Percentiles rank a stretch among this genome's conserved stretches.
Conservation (phyloP, 2,113 vertebrate species). For the Helogale parvula region DNA sequence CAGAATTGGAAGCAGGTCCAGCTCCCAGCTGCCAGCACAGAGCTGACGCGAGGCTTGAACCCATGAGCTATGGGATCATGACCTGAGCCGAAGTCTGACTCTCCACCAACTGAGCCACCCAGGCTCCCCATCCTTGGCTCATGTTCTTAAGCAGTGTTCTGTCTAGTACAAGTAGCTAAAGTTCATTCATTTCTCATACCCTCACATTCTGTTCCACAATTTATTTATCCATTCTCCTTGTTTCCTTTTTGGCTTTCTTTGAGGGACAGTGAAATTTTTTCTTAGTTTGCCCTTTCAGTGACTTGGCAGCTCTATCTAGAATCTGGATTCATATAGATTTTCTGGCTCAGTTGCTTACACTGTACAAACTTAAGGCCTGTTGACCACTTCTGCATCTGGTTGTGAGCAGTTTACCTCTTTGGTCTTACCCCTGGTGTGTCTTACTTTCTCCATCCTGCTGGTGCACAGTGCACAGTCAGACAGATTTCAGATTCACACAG, state of each 20-base stretch:
- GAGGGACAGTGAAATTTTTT: neutral
- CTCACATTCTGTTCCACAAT: neutral
- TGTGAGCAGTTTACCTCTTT: neutral
- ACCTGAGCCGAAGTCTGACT: too few species aligned
- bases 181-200: neutral
- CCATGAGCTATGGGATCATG: too few species aligned
- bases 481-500: neutral
- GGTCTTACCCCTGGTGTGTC: neutral
- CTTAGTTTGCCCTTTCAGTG: neutral
- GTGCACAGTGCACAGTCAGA: accelerated
- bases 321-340: neutral
- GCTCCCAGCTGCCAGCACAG: too few species aligned
- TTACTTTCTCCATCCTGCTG: accelerated
- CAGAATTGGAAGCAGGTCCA: too few species aligned
- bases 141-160: neutral
- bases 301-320: neutral
- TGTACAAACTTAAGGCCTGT: neutral
- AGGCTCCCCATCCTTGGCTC: neutral
- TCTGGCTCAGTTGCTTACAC: neutral
- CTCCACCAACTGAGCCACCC: too few species aligned
- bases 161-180: neutral
- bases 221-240: neutral
- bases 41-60: too few species aligned
- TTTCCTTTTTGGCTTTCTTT: neutral
- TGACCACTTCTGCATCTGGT: neutral